Percentiles rank a stretch among this genome's conserved stretches.
phyloP scores from a whole-genome alignment of 2,113 vertebrate genomes.

The Noctilio leporinus region DNA sequence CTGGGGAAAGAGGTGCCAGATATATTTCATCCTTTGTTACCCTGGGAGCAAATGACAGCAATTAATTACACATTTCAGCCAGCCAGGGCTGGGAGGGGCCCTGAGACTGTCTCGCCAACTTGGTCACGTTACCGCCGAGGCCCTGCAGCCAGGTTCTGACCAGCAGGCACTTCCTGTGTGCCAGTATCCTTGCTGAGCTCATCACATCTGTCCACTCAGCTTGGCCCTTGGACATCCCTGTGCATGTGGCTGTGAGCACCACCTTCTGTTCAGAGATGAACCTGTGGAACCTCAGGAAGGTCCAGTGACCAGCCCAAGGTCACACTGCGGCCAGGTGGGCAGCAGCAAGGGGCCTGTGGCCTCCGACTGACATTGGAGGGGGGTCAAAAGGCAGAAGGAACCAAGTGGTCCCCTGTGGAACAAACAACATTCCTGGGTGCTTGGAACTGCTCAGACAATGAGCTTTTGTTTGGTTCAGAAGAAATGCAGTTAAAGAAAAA shows the following conservation, averaged over 20 bases:
- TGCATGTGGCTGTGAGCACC: background rate
- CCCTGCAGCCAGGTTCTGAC: background rate
- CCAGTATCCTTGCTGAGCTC: background rate
- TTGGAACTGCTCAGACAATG: background rate
- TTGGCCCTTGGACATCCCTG: background rate
- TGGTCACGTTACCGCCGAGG: background rate
- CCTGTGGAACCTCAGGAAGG: background rate
- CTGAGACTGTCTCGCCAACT: background rate
- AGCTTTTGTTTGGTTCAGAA: constrained; percentile 45
- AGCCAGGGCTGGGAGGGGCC: background rate
- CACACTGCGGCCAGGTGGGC: background rate
- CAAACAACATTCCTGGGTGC: background rate
- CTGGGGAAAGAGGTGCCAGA: background rate
- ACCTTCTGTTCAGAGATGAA: background rate
- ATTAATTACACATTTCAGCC: background rate
- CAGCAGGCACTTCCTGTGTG: no score
- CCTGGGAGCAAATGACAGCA: background rate
- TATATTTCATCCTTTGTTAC: background rate
- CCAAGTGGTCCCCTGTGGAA: background rate
- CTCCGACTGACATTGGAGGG: background rate
- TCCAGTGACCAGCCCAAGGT: background rate
- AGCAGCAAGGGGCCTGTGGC: background rate
- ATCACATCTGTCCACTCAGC: rapidly evolving
- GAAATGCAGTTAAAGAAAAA: background rate
- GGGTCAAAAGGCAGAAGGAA: background rate